A percentile compares a stretch with the other conserved stretches of the same genome.
These are phyloP conservation scores for Perodicticus potto DNA, from an alignment of 2,797 vertebrate species.

Conservation along the genomic window DNA sequence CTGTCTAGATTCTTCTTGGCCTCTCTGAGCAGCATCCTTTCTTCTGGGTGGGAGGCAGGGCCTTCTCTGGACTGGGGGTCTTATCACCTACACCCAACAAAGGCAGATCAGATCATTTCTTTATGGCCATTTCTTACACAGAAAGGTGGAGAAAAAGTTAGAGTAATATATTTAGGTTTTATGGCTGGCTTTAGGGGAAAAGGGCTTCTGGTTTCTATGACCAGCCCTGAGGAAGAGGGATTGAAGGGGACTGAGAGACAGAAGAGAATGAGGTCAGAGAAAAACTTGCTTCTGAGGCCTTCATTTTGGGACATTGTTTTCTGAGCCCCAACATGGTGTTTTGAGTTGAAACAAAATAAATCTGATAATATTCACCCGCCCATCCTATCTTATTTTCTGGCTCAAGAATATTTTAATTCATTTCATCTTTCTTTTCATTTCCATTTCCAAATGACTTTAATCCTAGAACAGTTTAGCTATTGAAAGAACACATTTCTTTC, in stretches of 20 bases:
- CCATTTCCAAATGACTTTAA: conserved; percentile 45
- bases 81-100: neutral
- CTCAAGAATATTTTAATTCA: conserved; percentile 40
- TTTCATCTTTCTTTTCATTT: conserved; percentile 41
- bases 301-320: neutral
- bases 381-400: neutral
- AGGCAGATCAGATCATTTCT: neutral
- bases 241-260: neutral
- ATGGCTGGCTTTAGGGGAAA: neutral
- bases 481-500: conserved; percentile 48
- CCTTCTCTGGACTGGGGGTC: neutral
- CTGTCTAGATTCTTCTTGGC: neutral
- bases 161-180: neutral
- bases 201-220: neutral
- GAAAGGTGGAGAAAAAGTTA: neutral
- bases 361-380: neutral
- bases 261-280: neutral
- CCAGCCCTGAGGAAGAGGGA: neutral
- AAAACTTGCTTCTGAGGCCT: neutral
- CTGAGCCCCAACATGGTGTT: neutral
- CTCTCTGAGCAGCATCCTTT: neutral
- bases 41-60: neutral
- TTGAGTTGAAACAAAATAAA: conserved; percentile 49
- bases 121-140: neutral
- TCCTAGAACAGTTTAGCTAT: neutral